Base-by-base conservation (phyloP, 2,113 vertebrate species). In the Daboia siamensis region DNA sequence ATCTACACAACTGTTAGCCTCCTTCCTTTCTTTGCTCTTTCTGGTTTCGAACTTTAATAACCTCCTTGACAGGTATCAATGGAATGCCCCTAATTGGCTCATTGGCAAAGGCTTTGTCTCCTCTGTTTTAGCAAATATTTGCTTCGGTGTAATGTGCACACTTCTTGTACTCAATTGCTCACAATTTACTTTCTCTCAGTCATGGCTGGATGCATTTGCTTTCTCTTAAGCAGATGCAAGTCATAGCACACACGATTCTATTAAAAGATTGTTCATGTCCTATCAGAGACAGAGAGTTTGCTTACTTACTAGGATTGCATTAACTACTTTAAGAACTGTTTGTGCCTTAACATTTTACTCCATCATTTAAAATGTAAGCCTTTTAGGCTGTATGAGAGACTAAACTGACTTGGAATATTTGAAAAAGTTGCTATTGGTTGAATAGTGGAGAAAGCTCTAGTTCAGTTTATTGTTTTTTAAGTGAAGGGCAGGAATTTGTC, bases 361-460 rank as follows among this genome's bases (percentile, higher is more conserved):
- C 48, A 51, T 48, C 61, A 74, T 90, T 90, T 92, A 93, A 92
- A 51, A 89, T 93, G 93, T 90, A 95, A 88, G 88, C 52, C 46
- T 96, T 96, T 96, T 94, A 93, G 93, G 80, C 92, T 96, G 93
- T 86, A 86, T 92, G 92, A 93, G 87, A 91, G 90, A 95, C 93
- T 92, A 94, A 96, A 94, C 94, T 94, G 93, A 91, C 94, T 95
- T 64, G 56, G 89, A 96, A 90, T 94, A 5, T 90, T 94, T 91
- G 51, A 88, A 93, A 86, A 90, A 92, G 9, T 90, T 86, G 39
- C 5, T 94, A 93, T 87, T 89, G 2, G 15, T 21, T 80, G 74
- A 9, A 10, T 80, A 80, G 39, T 44, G n/a, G 89, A 93, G 92
- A 44, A 90, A 80, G 20, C 57, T 91, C 84, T 86, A 91, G 51